Evolutionary conservation across 2,888 invertebrate genomes (phyloP).

Genomic region (Archaeoteleia sp.): DNA sequence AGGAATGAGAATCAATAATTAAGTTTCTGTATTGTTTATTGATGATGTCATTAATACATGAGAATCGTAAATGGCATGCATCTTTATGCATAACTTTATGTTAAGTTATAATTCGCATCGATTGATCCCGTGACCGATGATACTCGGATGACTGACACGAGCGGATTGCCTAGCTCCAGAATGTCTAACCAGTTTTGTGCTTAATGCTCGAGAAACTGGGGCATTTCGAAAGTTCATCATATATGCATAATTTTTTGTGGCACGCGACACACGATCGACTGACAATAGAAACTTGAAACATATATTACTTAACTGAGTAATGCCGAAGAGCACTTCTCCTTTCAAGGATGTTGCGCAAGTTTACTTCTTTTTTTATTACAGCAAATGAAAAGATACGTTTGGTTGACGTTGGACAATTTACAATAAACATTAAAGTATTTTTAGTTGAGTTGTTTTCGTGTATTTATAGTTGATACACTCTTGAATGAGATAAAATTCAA

Average conservation of each 20-base stretch:
- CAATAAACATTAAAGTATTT: no score
- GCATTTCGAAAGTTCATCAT: conserved; percentile 32
- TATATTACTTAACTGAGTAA: neutral
- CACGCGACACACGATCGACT: neutral
- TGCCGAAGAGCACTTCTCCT: neutral
- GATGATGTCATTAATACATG: no score
- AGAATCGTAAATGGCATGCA: no score
- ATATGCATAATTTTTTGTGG: conserved; percentile 17
- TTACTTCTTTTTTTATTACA: conserved; percentile 4
- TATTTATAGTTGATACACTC: no score
- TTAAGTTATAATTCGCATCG: neutral
- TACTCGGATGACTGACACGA: conserved; percentile 7
- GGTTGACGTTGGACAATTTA: no score
- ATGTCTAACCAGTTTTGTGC: conserved; percentile 25
- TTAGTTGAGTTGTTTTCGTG: no score
- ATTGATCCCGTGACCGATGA: conserved; percentile 4
- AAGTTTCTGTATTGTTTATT: no score
- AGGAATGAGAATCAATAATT: no score
- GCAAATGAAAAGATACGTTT: no score
- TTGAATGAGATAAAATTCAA: no score
- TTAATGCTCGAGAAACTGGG: conserved; percentile 27
- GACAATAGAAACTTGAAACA: conserved; percentile 19
- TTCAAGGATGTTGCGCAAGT: conserved; percentile 21
- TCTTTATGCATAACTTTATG: no score
- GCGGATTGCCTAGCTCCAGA: conserved; percentile 50